Base-by-base conservation (phyloP, 2,113 vertebrate genomes). In the Poecile atricapillus region DNA sequence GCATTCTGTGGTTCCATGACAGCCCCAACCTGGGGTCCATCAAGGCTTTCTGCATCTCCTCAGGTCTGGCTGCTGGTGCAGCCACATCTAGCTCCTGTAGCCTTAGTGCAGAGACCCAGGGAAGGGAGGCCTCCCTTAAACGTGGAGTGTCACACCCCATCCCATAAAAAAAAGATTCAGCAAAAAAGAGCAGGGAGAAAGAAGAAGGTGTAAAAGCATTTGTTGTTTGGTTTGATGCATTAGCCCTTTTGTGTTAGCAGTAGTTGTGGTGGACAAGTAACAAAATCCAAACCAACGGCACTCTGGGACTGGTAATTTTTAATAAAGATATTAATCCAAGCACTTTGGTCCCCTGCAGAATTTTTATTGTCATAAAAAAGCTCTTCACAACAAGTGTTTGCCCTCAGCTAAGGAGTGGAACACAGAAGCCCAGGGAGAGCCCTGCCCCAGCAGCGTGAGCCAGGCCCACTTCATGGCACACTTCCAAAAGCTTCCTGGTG, bases 41-140 rank as follows among this genome's bases (percentile, higher is more conserved):
- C 41, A 35, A 21, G 30, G 18, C 11, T 65, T 11, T 73, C n/a
- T 30, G 8, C 0, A 0, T 39, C n/a, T 21, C 44, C 39, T 84
- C 35, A 41, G n/a, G 56, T 44, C 33, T 35, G 46, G 44, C 25
- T 17, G 3, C 49, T 53, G 28, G 15, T 50, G 19, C 1, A 10
- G 58, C 33, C 43, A 37, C 37, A 0, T 1, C 19, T 44, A 25
- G 16, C 44, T 67, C 37, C 24, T 52, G 28, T 30, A 60, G 20
- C 55, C 14, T 46, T 13, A 35, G 39, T 68, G 24, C 7, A 41
- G 53, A 68, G 13, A 37, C 24, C 20, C 16, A 46, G 39, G 33
- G 47, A 82, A 60, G 6, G 24, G 17, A 10, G 0, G 2, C 18
- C 8, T 2, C 28, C 14, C 1, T 67, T 75, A 30, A 60, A 39